Conservation (phyloP, 2,113 vertebrate genomes). For the Eolophus roseicapilla region DNA sequence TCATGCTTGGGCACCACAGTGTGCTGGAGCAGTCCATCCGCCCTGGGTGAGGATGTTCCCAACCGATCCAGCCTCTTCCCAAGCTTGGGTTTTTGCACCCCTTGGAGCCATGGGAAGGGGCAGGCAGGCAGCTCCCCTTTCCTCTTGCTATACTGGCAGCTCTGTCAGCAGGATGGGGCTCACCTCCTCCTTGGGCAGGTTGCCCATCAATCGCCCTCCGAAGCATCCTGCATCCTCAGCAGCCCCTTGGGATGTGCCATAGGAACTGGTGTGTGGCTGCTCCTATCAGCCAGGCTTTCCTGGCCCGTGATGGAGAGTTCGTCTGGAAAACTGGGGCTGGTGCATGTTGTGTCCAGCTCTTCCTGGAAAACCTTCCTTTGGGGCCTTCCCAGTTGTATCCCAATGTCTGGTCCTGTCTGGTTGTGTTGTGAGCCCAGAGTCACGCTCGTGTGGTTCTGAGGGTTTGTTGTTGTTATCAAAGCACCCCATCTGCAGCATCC, state of each 20-base stretch:
- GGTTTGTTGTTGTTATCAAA: neutral
- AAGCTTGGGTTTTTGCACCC: neutral
- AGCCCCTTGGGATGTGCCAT: neutral
- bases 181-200: neutral
- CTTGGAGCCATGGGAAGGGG: fast-evolving
- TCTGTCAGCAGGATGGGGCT: neutral
- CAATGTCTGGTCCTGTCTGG: too few species aligned
- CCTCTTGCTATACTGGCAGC: fast-evolving
- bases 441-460: fast-evolving
- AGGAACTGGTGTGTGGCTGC: neutral
- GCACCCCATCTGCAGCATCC: neutral
- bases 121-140: neutral
- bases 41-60: neutral
- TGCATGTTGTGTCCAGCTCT: neutral
- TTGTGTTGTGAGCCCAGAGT: fast-evolving
- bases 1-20: neutral
- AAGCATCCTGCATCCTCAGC: fast-evolving
- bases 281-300: neutral
- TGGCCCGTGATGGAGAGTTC: fast-evolving
- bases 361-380: neutral
- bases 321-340: fast-evolving
- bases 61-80: neutral
- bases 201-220: too few species aligned
- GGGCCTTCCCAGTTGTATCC: neutral
- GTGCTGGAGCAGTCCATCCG: neutral